A percentile compares a stretch with the other conserved stretches of the same genome.
phyloP scores from a whole-genome alignment of 2,113 vertebrate genomes.

The Cyanistes caeruleus region DNA sequence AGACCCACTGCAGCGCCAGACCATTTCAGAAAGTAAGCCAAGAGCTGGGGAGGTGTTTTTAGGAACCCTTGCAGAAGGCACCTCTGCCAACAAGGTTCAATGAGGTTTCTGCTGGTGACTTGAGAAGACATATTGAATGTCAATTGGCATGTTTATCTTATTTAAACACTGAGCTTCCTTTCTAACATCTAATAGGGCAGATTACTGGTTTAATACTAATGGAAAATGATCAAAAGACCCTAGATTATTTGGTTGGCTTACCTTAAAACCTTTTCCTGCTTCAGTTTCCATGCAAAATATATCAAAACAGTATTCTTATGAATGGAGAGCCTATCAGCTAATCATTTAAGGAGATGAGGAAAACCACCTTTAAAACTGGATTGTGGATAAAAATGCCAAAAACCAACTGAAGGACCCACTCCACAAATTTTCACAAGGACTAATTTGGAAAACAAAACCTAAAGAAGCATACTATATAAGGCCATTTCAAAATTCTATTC shows the following conservation, averaged over 20 bases:
- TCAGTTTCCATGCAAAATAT: slow-evolving; percentile 32
- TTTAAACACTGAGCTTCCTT: slow-evolving; percentile 44
- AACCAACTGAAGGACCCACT: not conserved
- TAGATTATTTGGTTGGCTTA: slow-evolving; percentile 34
- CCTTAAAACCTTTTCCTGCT: slow-evolving; percentile 23
- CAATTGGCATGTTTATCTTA: slow-evolving; percentile 46
- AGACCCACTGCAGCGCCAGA: not conserved
- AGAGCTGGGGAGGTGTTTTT: not conserved
- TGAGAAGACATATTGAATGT: slow-evolving; percentile 28
- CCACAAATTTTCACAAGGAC: not conserved
- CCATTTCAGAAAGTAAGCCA: slow-evolving; percentile 14
- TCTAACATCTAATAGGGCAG: slow-evolving; percentile 36
- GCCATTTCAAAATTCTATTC: not conserved
- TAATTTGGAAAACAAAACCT: not conserved
- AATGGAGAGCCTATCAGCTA: not conserved
- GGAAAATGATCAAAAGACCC: slow-evolving; percentile 58
- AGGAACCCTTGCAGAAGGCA: slow-evolving; percentile 16
- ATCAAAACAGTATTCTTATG: slow-evolving; percentile 27
- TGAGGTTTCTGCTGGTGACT: not conserved
- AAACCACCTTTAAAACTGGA: not conserved
- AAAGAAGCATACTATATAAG: not conserved
- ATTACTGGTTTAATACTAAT: slow-evolving; percentile 38
- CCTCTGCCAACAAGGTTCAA: slow-evolving; percentile 27
- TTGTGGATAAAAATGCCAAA: not conserved
- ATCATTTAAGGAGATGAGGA: not conserved